Evolutionary conservation across 2,888 invertebrate species (phyloP).

Genomic region (Pristionchus arcanus): DNA sequence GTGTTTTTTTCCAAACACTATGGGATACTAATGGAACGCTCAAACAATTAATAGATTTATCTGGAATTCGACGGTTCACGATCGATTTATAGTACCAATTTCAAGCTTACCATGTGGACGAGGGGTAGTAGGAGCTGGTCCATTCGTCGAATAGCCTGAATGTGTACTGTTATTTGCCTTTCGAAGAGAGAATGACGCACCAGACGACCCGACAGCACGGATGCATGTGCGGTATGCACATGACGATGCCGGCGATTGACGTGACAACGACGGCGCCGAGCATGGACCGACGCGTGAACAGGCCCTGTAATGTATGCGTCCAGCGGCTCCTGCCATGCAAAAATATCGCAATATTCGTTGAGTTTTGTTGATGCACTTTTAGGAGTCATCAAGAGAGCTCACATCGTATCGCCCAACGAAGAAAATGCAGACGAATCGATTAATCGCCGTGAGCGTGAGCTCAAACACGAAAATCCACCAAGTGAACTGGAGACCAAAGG

Average conservation of each 20-base stretch:
- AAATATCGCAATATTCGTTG: too few species aligned
- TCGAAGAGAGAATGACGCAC: neutral
- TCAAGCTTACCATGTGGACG: neutral
- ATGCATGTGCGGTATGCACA: too few species aligned
- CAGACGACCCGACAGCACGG: neutral
- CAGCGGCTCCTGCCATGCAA: too few species aligned
- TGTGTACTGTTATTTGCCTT: too few species aligned
- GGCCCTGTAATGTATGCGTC: neutral
- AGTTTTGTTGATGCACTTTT: too few species aligned
- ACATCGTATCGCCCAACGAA: constrained; percentile 2
- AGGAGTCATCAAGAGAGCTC: too few species aligned
- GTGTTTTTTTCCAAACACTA: too few species aligned
- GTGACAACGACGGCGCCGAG: neutral
- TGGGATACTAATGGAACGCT: too few species aligned
- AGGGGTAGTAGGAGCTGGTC: neutral
- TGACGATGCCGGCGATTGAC: neutral
- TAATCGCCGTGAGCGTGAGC: neutral
- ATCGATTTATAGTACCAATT: too few species aligned
- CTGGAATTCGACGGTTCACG: too few species aligned
- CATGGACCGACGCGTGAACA: neutral
- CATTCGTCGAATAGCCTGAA: neutral
- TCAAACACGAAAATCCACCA: neutral
- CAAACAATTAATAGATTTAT: too few species aligned
- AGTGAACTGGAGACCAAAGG: neutral
- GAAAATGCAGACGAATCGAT: constrained; percentile 20